Conservation (phyloP, 2,797 vertebrate species). For the Thaleichthys pacificus region DNA sequence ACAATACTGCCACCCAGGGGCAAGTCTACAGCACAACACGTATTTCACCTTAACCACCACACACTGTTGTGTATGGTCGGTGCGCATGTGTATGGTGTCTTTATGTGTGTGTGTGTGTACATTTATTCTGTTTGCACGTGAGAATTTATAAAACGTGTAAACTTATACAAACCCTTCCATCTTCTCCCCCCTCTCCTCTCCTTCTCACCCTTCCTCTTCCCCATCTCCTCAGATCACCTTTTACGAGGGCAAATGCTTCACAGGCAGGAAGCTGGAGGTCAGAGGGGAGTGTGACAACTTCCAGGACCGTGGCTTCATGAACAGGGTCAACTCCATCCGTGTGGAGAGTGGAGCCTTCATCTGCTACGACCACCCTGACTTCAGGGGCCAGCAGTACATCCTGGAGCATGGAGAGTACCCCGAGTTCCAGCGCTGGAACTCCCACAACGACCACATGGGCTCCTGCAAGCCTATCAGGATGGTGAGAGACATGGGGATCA, state of each 20-base stretch:
- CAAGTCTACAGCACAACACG: no score
- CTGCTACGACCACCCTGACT: slow-evolving; percentile 89
- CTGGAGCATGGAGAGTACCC: slow-evolving; percentile 90
- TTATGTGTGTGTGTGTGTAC: neutral
- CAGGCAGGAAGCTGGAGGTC: slow-evolving; percentile 86
- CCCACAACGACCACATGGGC: slow-evolving; percentile 89
- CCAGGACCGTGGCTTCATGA: slow-evolving; percentile 90
- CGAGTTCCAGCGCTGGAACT: slow-evolving; percentile 88
- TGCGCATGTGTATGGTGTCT: neutral
- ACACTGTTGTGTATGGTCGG: no score
- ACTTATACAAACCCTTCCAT: no score
- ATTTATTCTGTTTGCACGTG: neutral
- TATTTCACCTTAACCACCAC: no score
- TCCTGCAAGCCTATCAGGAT: slow-evolving; percentile 88
- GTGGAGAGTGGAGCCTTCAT: slow-evolving; percentile 90
- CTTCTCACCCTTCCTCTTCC: neutral
- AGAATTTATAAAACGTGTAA: neutral
- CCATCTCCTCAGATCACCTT: slow-evolving; percentile 78
- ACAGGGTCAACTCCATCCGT: slow-evolving; percentile 86
- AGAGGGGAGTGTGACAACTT: slow-evolving; percentile 88
- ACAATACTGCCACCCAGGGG: no score
- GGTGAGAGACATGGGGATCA: slow-evolving; percentile 69
- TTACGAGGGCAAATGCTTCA: slow-evolving; percentile 90
- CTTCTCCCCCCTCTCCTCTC: no score
- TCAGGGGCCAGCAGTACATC: slow-evolving; percentile 89